These are phyloP conservation scores for Hippopotamyrus pictus DNA, from an alignment of 2,797 vertebrate genomes.

Conservation along the genomic window DNA sequence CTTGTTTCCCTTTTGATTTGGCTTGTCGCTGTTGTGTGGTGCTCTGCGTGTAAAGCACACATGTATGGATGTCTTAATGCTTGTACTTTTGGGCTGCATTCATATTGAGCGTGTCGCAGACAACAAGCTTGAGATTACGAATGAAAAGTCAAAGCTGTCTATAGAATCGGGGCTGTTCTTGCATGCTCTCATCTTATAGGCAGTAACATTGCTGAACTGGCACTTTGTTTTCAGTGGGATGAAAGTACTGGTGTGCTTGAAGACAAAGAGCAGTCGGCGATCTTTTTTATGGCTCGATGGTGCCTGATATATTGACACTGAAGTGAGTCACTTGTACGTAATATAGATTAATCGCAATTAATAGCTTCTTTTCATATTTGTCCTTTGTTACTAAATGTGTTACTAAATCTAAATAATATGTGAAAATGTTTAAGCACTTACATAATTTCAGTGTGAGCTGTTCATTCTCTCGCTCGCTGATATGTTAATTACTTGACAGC, in stretches of 20 bases:
- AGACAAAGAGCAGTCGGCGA: not conserved
- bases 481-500: not conserved
- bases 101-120: not conserved
- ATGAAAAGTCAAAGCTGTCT: not conserved
- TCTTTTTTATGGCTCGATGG: not conserved
- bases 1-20: not conserved
- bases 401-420: not conserved
- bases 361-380: not conserved
- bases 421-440: not conserved
- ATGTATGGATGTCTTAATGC: not conserved
- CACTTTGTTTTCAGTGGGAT: not conserved
- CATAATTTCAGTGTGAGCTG: not conserved
- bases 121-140: not conserved
- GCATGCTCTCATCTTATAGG: not conserved
- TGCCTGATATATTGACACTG: not conserved
- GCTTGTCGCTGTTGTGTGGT: not conserved
- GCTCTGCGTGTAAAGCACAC: not conserved
- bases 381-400: too few species aligned
- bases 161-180: not conserved
- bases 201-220: not conserved
- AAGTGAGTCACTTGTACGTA: not conserved
- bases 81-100: not conserved
- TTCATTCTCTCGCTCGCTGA: not conserved
- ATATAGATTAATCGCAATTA: not conserved
- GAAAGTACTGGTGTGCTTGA: not conserved